A percentile compares a stretch with the other conserved stretches of the same genome.
Conservation (phyloP, 1,140 invertebrate genomes). For the Thrips palmi region DNA sequence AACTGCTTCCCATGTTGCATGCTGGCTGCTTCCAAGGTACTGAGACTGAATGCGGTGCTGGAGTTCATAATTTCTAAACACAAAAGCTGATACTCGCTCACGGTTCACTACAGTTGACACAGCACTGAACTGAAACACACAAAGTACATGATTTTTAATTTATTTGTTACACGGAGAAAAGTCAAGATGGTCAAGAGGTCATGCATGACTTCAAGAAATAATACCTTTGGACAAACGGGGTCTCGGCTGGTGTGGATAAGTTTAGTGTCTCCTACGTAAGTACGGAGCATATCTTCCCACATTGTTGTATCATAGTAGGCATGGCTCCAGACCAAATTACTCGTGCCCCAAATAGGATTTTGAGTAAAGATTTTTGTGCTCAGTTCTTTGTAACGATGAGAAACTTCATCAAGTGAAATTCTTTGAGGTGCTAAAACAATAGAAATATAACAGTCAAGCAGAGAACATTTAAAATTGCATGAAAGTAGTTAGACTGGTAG, state of each 20-base stretch:
- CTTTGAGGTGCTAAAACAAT: neutral
- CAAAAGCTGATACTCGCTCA: constrained; percentile 56
- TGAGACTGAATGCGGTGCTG: constrained; percentile 53
- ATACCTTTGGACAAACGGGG: constrained; percentile 40
- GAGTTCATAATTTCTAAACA: constrained; percentile 79
- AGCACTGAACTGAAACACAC: constrained; percentile 39
- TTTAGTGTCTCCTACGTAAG: constrained; percentile 42
- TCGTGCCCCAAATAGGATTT: constrained; percentile 49
- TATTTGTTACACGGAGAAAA: neutral
- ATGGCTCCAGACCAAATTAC: constrained; percentile 65
- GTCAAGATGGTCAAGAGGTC: neutral
- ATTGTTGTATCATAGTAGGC: constrained; percentile 76
- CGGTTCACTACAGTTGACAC: constrained; percentile 71
- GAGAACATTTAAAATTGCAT: neutral
- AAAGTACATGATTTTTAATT: neutral
- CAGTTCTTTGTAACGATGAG: constrained; percentile 44
- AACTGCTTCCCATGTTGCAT: constrained; percentile 72
- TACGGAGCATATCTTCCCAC: constrained; percentile 67
- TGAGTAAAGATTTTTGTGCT: constrained; percentile 54
- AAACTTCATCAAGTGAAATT: constrained; percentile 35
- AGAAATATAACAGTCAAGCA: neutral
- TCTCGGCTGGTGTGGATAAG: constrained; percentile 45
- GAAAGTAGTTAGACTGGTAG: neutral
- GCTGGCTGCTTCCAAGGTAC: constrained; percentile 56
- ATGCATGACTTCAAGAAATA: neutral